Evolutionary conservation across 2,113 vertebrate species (phyloP), one percentile per base, ranked within the genome.

Genomic region (Mus pahari): DNA sequence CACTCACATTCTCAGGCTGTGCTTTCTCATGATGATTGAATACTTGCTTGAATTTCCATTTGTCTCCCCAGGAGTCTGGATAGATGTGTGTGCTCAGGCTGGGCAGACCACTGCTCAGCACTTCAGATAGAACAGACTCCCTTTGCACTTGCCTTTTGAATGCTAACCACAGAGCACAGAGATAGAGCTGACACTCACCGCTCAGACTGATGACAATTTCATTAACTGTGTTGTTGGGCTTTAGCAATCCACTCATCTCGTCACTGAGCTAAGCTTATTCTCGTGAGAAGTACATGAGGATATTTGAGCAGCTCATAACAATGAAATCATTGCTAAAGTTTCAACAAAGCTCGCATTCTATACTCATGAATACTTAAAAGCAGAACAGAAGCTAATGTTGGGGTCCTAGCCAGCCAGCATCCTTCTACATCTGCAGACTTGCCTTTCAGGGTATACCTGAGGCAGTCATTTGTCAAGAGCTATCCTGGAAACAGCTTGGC

Each of bases 241-340:
- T 97, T 94, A 77, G 94, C 91, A 91, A 92, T 89, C 82, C 89
- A 94, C 95, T 95, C 96, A 75, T 96, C 86, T 98, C 97, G 74
- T 98, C 97, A 98, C 97, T 98, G 98, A 96, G 97, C 95, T 98
- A 97, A 98, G 95, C 98, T 98, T 97, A 97, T 98, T 98, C 97
- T 98, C 94, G 97, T 97, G 98, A 98, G 98, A 98, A 97, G 97
- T 97, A 98, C 97, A 97, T 97, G 97, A 98, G 94, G 96, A 97
- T 98, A 98, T 98, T 96, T 97, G 98, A 98, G 98, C 96, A 97
- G 96, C 98, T 98, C 94, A 86, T 98, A 98, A 98, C 92, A 97
- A 98, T 96, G 97, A 98, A 98, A 97, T 98, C 97, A 96, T 98
- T 98, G 98, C 98, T 98, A 98, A 97, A 96, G 97, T 97, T 98